Evolutionary conservation across 2,888 invertebrate genomes (phyloP), one percentile per base, ranked within the genome.

Genomic region (Brachypterus glaber): DNA sequence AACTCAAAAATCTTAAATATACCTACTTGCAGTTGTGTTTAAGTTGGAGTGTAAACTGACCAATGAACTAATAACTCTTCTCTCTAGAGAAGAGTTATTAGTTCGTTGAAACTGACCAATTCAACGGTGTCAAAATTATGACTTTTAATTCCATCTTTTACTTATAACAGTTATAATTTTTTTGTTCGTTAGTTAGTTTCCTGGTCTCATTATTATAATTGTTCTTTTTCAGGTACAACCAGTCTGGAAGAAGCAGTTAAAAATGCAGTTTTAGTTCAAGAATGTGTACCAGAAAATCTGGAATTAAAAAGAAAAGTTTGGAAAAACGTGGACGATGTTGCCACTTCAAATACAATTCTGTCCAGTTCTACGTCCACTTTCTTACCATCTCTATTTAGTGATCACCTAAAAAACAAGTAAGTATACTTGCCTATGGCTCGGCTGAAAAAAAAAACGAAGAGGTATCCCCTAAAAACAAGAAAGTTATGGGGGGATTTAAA

Each of bases 341-440:
- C 86, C 1, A 79, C 77, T n/a, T 67, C 77, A 41, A 73, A 75
- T 29, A 83, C 83, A 1, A 86, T 96, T 49, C 59, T 95, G 4
- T 90, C 93, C 0, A 92, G 92, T 52, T 96, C 96, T 0, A 91
- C 95, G 0, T 93, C 92, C 33, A 91, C 92, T 1, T 88, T 92
- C 43, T 68, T 89, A 42, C 92, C 95, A 0, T 95, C 96, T 0
- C 63, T 79, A 31, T 85, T 96, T 56, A 85, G 88, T 14, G 83
- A 84, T 44, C 74, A 78, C 26, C 64, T 97, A 41, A 79, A 77
- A 51, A 83, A 95, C 59, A 71, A 71, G 63, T 63, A 51, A 43
- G 46, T 35, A 36, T 16, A 31, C n/a, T n/a, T n/a, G n/a, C n/a
- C n/a, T n/a, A n/a, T n/a, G n/a, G n/a, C n/a, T n/a, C n/a, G n/a